Evolutionary conservation across 2,113 vertebrate species (phyloP).

Genomic region (Heterotilapia buettikoferi): DNA sequence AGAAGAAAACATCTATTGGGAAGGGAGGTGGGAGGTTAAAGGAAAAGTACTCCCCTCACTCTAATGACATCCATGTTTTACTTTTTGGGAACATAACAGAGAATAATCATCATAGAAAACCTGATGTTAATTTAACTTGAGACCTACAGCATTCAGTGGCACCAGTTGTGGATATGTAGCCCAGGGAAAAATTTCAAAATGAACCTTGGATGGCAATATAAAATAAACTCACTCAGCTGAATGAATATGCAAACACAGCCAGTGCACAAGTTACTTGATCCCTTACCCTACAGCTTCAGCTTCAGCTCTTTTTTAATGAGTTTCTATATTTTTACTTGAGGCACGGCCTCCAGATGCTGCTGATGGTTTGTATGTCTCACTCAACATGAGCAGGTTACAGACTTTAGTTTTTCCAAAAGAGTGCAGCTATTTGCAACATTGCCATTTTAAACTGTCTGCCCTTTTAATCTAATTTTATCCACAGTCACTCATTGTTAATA

Average conservation of each 20-base stretch:
- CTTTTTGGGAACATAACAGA: neutral
- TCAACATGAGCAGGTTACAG: neutral
- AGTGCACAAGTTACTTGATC: neutral
- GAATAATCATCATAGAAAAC: neutral
- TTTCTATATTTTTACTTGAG: neutral
- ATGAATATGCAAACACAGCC: constrained; percentile 1
- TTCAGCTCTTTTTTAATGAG: neutral
- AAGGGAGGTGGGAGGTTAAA: neutral
- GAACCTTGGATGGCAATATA: neutral
- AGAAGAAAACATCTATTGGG: neutral
- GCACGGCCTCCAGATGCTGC: neutral
- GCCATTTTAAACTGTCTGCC: neutral
- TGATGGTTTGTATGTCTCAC: neutral
- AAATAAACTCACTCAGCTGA: neutral
- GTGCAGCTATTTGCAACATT: neutral
- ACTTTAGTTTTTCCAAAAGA: neutral
- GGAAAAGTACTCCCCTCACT: neutral
- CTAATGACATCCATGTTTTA: neutral
- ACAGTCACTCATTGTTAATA: neutral
- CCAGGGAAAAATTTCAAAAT: neutral
- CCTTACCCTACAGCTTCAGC: neutral
- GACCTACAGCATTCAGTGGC: neutral
- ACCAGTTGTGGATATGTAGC: neutral
- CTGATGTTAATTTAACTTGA: neutral
- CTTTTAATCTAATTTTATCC: neutral